Evolutionary conservation across 2,113 vertebrate species (phyloP).

Genomic region (Euleptes europaea): DNA sequence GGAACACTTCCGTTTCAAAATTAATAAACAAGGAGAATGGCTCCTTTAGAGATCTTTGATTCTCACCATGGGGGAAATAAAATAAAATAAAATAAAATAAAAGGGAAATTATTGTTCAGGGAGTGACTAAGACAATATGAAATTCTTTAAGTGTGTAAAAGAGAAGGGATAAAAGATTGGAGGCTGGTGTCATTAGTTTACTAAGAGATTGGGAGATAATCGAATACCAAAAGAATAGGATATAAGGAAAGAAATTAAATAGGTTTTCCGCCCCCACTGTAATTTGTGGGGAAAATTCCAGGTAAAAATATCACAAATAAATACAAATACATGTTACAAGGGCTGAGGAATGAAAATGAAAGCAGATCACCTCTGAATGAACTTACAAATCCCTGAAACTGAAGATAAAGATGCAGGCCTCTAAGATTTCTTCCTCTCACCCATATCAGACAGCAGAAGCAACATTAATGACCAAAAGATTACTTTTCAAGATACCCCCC

Average conservation of each 20-base stretch:
- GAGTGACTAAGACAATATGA: constrained; percentile 54
- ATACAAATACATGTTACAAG: background rate
- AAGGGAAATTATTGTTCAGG: constrained; percentile 52
- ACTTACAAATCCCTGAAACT: background rate
- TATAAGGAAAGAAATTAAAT: constrained; percentile 56
- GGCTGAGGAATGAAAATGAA: constrained; percentile 6
- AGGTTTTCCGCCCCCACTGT: constrained; percentile 40
- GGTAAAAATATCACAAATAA: constrained; percentile 46
- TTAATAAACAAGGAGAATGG: constrained; percentile 35
- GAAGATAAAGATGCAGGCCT: background rate
- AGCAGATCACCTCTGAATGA: background rate
- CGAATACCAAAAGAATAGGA: constrained; percentile 43
- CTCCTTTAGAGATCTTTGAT: constrained; percentile 42
- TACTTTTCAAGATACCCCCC: background rate
- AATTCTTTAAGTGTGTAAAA: constrained; percentile 53
- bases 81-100: constrained; percentile 32
- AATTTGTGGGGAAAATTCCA: constrained; percentile 44
- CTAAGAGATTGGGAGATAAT: constrained; percentile 51
- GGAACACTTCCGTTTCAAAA: constrained; percentile 44
- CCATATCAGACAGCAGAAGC: background rate
- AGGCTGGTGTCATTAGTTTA: constrained; percentile 64
- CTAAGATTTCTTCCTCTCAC: background rate
- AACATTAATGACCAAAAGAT: background rate
- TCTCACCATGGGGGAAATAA: constrained; percentile 27
- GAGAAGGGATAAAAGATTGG: constrained; percentile 50